phyloP scores from a whole-genome alignment of 2,888 invertebrate species.

The Xestia c-nigrum region DNA sequence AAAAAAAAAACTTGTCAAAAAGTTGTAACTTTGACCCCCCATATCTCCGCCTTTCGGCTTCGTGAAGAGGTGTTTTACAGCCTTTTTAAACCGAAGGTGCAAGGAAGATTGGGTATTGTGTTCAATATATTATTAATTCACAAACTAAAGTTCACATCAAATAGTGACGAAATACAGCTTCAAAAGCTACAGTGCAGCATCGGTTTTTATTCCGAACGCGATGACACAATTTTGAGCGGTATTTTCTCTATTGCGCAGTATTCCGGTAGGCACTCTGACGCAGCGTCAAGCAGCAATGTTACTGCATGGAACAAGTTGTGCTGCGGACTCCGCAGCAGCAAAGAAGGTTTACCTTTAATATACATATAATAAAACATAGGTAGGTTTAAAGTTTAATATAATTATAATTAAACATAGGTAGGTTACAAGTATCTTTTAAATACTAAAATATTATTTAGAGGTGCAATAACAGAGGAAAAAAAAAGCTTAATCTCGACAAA shows the following conservation, averaged over 20 bases:
- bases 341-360: neutral
- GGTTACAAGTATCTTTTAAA: neutral
- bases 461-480: neutral
- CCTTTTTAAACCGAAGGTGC: neutral
- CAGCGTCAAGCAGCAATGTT: neutral
- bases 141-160: neutral
- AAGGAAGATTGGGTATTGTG: constrained; percentile 17
- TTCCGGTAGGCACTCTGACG: too few relatives aligned
- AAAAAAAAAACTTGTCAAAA: too few relatives aligned
- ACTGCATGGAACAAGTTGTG: too few relatives aligned
- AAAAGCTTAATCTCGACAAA: neutral
- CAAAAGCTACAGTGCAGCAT: neutral
- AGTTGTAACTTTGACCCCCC: too few relatives aligned
- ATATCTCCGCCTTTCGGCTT: too few relatives aligned
- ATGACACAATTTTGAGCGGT: neutral
- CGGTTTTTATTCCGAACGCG: neutral
- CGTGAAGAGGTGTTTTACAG: too few relatives aligned
- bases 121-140: constrained; percentile 8
- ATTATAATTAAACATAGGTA: neutral
- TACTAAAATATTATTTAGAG: neutral
- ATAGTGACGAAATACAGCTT: neutral
- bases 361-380: neutral
- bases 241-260: neutral
- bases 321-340: neutral
- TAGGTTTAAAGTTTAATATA: too few relatives aligned